phyloP scores from a whole-genome alignment of 2,797 vertebrate species.

The Galaxias olidus region DNA sequence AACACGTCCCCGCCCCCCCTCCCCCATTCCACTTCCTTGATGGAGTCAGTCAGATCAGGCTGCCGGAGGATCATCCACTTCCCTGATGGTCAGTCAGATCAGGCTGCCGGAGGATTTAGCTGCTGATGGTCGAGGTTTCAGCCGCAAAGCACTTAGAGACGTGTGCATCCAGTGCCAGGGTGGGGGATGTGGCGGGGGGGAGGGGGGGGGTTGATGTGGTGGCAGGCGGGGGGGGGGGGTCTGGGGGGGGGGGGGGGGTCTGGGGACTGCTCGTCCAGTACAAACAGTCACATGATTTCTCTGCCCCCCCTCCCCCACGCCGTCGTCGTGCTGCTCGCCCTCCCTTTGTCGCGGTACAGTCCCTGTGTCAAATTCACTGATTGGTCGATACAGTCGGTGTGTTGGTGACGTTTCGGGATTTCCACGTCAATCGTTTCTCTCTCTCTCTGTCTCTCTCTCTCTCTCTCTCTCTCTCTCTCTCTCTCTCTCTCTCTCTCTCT shows the following conservation, averaged over 20 bases:
- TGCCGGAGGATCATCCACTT: slow-evolving; percentile 45
- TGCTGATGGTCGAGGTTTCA: slow-evolving; percentile 27
- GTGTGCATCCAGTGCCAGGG: slow-evolving; percentile 16
- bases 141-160: slow-evolving; percentile 2
- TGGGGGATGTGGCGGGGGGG: slow-evolving; percentile 13
- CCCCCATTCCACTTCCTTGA: slow-evolving; percentile 39
- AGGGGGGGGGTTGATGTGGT: not conserved
- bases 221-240: slow-evolving; percentile 12
- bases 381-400: too few species aligned
- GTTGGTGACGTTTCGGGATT: too few species aligned
- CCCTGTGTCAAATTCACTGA: too few species aligned
- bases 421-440: too few species aligned
- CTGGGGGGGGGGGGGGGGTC: not conserved
- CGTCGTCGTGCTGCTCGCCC: too few species aligned
- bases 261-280: not conserved
- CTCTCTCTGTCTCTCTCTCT: too few species aligned
- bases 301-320: too few species aligned
- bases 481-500: too few species aligned
- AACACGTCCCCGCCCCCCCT: slow-evolving; percentile 9
- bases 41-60: slow-evolving; percentile 16
- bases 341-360: too few species aligned
- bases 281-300: not conserved
- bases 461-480: too few species aligned
- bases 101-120: slow-evolving; percentile 40
- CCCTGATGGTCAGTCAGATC: slow-evolving; percentile 25